Conservation (phyloP, 2,113 vertebrate genomes). For the Sturnira hondurensis region DNA sequence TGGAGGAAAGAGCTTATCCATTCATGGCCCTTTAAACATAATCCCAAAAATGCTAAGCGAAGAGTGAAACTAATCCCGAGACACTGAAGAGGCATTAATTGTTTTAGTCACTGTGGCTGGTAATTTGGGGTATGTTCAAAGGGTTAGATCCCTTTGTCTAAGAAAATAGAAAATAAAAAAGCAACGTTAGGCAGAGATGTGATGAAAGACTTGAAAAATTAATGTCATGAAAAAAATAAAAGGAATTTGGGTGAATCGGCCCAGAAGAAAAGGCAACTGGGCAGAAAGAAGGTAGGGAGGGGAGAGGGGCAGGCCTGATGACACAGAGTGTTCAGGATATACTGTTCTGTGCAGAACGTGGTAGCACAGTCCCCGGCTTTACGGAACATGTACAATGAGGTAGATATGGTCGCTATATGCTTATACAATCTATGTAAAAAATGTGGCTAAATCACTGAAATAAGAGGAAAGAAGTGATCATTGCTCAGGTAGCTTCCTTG, state of each 20-base stretch:
- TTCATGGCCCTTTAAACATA: neutral
- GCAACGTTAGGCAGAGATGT: neutral
- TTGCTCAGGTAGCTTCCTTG: neutral
- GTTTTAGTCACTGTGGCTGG: neutral
- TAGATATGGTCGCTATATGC: neutral
- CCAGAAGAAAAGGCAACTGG: neutral
- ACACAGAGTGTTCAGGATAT: fast-evolving
- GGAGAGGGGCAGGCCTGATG: fast-evolving
- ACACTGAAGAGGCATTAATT: neutral
- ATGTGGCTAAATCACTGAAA: neutral
- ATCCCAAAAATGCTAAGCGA: neutral
- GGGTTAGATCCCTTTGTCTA: neutral
- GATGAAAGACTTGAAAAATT: neutral
- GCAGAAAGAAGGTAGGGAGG: neutral
- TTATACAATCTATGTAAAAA: neutral
- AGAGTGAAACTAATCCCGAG: neutral
- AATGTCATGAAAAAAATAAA: neutral
- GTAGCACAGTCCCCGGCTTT: neutral
- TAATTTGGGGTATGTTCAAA: neutral
- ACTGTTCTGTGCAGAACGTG: no score
- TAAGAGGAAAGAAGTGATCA: neutral
- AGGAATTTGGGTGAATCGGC: neutral
- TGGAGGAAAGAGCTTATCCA: neutral
- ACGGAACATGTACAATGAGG: no score
- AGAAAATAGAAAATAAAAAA: neutral